Conservation (phyloP, 2,888 invertebrate genomes). For the Limnephilus auricula region DNA sequence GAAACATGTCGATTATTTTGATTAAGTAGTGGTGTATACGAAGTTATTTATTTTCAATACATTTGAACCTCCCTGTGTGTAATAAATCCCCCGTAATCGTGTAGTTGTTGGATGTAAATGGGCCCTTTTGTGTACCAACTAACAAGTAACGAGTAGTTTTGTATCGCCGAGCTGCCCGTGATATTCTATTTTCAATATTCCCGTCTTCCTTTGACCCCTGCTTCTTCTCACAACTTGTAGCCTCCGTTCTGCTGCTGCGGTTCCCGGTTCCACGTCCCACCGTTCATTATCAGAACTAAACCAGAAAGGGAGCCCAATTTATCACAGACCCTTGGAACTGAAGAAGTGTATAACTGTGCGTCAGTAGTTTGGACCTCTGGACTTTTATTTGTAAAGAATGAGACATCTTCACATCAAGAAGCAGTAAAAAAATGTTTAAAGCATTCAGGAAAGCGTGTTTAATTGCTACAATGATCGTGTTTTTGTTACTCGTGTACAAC, state of each 20-base stretch:
- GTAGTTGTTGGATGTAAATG: slow-evolving; percentile 49
- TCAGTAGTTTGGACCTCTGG: not conserved
- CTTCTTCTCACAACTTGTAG: not conserved
- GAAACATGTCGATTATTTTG: no score
- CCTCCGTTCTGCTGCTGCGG: slow-evolving; percentile 37
- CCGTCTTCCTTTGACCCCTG: not conserved
- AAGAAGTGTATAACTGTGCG: not conserved
- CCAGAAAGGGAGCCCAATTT: slow-evolving; percentile 33
- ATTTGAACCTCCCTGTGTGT: not conserved
- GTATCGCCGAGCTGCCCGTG: slow-evolving; percentile 11
- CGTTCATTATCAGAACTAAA: slow-evolving; percentile 3
- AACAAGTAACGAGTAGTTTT: not conserved
- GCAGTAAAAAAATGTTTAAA: not conserved
- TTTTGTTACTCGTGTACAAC: not conserved
- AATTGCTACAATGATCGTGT: not conserved
- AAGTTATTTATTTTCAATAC: not conserved
- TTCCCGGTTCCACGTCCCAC: not conserved
- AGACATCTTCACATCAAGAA: not conserved
- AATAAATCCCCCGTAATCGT: slow-evolving; percentile 43
- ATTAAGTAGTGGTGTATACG: no score
- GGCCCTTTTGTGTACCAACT: slow-evolving; percentile 41
- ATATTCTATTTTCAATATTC: slow-evolving; percentile 45
- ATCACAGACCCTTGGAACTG: slow-evolving; percentile 33
- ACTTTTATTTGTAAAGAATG: not conserved
- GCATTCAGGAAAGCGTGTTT: not conserved